Conservation (phyloP, 2,888 invertebrate species). For the Eurois occulta region DNA sequence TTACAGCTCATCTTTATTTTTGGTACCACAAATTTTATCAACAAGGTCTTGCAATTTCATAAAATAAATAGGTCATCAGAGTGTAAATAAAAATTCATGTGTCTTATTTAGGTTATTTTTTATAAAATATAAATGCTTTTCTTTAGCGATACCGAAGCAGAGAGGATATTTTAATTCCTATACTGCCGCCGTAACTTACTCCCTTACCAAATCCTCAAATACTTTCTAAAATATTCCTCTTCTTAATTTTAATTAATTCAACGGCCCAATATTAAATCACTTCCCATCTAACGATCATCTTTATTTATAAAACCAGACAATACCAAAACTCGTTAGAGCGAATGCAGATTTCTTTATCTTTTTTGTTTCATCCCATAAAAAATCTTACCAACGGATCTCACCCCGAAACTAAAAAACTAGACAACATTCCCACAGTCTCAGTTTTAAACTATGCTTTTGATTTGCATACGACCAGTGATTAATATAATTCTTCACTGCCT, state of each 20-base stretch:
- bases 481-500: conserved; percentile 83
- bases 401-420: conserved; percentile 72
- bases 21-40: neutral
- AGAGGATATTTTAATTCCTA: neutral
- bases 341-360: conserved; percentile 55
- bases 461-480: conserved; percentile 88
- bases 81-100: neutral
- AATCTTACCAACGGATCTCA: conserved; percentile 67
- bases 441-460: conserved; percentile 70
- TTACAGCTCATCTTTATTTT: neutral
- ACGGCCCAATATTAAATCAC: conserved; percentile 39
- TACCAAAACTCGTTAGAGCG: conserved; percentile 55
- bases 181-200: neutral
- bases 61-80: neutral
- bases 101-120: neutral
- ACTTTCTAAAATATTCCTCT: neutral
- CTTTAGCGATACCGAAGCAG: neutral
- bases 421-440: conserved; percentile 83
- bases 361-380: conserved; percentile 68
- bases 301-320: conserved; percentile 46
- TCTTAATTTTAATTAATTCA: conserved; percentile 48
- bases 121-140: neutral
- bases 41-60: neutral
- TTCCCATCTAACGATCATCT: conserved; percentile 22
- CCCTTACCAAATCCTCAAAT: neutral